Evolutionary conservation across 2,797 vertebrate genomes (phyloP).

Genomic region (Hippocampus kuda): DNA sequence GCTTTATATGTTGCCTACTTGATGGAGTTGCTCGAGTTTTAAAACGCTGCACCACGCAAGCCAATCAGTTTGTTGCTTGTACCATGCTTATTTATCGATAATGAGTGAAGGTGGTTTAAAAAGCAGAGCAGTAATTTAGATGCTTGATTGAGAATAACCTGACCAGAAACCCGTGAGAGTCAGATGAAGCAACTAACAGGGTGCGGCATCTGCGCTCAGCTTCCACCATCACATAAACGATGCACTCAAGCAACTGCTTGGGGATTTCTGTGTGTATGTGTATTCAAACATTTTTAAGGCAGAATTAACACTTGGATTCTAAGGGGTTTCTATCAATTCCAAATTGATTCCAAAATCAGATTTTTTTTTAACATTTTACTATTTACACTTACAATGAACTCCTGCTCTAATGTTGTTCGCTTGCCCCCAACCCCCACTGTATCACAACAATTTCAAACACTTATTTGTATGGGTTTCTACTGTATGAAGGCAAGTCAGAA

Average conservation of each 20-base stretch:
- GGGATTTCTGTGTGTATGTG: neutral
- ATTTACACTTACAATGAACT: too few relatives aligned
- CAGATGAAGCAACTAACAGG: neutral
- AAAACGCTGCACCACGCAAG: neutral
- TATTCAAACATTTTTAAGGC: neutral
- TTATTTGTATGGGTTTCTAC: neutral
- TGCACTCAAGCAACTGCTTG: neutral
- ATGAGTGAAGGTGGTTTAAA: neutral
- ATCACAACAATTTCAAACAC: too few relatives aligned
- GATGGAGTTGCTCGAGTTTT: neutral
- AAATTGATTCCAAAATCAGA: neutral
- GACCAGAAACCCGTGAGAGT: neutral
- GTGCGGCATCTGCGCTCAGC: neutral
- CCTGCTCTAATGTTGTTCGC: too few relatives aligned
- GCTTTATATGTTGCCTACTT: neutral
- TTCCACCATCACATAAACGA: neutral
- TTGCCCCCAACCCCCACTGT: too few relatives aligned
- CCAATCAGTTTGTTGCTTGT: neutral
- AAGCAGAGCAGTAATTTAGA: neutral
- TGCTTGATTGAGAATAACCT: neutral
- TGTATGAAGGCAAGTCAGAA: neutral
- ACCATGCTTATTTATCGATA: neutral
- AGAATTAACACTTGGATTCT: neutral
- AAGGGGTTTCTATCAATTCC: neutral
- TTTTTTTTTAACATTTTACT: too few relatives aligned